A percentile compares a stretch with the other conserved stretches of the same genome.
Evolutionary conservation across 2,888 invertebrate species (phyloP).

Genomic region (Eristalinus sepulchralis): DNA sequence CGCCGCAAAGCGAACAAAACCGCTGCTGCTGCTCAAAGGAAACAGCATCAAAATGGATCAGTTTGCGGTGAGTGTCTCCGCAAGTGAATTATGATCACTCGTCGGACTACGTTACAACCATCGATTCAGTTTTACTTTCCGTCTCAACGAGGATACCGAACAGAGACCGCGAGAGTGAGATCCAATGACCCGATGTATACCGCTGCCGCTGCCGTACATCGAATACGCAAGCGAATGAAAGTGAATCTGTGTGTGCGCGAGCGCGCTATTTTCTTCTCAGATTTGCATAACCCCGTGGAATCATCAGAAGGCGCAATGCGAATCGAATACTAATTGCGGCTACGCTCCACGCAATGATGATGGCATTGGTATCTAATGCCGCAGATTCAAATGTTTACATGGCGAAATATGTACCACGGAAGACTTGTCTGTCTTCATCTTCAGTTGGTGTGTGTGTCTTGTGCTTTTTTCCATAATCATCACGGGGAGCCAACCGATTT

Average conservation of each 20-base stretch:
- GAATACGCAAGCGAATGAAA: conserved; percentile 42
- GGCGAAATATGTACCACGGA: conserved; percentile 51
- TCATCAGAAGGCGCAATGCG: conserved; percentile 25
- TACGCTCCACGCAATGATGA: conserved; percentile 45
- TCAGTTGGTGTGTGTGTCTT: not conserved
- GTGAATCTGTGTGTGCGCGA: conserved; percentile 38
- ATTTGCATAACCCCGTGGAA: conserved; percentile 53
- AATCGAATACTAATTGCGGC: conserved; percentile 62
- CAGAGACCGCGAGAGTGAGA: not conserved
- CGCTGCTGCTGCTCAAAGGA: conserved; percentile 10
- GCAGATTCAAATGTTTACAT: conserved; percentile 14
- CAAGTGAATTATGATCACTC: conserved; percentile 39
- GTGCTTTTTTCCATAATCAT: not conserved
- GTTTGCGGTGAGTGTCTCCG: not conserved
- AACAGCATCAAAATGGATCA: conserved; percentile 41
- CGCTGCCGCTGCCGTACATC: conserved; percentile 5
- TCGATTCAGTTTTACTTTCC: conserved; percentile 43
- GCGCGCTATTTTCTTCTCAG: conserved; percentile 8
- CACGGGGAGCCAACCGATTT: conserved; percentile 14
- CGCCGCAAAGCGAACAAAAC: conserved; percentile 3
- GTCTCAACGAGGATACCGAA: not conserved
- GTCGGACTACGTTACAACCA: conserved; percentile 22
- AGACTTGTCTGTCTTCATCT: conserved; percentile 19
- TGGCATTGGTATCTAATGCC: not conserved
- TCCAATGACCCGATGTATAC: conserved; percentile 26